phyloP scores from a whole-genome alignment of 1,140 invertebrate genomes.

The Psix sp. region DNA sequence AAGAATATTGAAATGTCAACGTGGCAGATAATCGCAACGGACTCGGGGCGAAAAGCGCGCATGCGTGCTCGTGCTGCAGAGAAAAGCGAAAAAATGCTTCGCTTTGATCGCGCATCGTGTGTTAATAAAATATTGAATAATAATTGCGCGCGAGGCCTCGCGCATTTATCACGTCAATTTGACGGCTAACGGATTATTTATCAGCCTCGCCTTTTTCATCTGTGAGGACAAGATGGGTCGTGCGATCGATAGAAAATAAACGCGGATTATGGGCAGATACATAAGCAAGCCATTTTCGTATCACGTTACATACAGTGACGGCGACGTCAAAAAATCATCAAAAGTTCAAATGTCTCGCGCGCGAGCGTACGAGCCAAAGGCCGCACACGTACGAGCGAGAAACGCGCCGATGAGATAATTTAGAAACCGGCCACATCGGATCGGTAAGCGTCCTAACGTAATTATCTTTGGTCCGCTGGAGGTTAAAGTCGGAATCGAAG shows the following conservation, averaged over 20 bases:
- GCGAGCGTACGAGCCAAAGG: conserved; percentile 43
- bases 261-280: conserved; percentile 58
- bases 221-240: conserved; percentile 60
- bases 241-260: conserved; percentile 62
- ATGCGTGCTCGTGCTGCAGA: conserved; percentile 1
- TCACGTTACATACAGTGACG: conserved; percentile 62
- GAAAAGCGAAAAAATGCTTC: conserved; percentile 20
- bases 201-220: conserved; percentile 61
- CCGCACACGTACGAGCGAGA: conserved; percentile 46
- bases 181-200: conserved; percentile 62
- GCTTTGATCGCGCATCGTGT: conserved; percentile 36
- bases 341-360: conserved; percentile 61
- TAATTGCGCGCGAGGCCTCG: conserved; percentile 39
- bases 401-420: conserved; percentile 63
- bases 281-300: conserved; percentile 63
- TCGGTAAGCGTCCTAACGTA: conserved; percentile 65
- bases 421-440: conserved; percentile 63
- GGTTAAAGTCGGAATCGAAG: conserved; percentile 66
- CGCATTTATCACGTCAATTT: conserved; percentile 61
- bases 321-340: conserved; percentile 62
- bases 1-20: conserved; percentile 55
- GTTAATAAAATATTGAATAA: conserved; percentile 55
- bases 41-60: neutral
- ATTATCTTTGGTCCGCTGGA: conserved; percentile 64
- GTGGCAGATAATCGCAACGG: conserved; percentile 15